A percentile compares a stretch with the other conserved stretches of the same genome.
Evolutionary conservation across 53 echinoderm and acorn worm species (phyloP).

Genomic region (Astropecten irregularis): DNA sequence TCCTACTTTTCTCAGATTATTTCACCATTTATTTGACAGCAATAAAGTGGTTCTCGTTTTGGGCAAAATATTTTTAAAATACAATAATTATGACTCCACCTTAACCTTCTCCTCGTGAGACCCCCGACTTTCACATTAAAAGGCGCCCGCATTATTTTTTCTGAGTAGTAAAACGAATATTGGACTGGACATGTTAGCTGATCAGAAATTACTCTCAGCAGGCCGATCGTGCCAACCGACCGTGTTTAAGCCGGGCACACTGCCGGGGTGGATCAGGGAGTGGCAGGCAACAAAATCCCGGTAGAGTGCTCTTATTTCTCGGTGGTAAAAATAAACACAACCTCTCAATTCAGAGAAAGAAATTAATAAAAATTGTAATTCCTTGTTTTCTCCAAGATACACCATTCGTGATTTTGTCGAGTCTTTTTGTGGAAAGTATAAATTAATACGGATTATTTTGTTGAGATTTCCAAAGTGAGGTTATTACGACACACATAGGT

Average conservation of each 20-base stretch:
- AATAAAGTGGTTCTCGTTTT: neutral
- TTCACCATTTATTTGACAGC: neutral
- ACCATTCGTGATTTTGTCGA: neutral
- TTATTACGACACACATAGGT: too few relatives aligned
- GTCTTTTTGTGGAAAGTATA: neutral
- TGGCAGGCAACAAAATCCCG: neutral
- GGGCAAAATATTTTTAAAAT: neutral
- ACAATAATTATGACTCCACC: neutral
- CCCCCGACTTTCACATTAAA: neutral
- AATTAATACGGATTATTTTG: too few relatives aligned
- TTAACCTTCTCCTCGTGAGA: neutral
- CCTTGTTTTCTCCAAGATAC: neutral
- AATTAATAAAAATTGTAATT: neutral
- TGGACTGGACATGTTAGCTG: neutral
- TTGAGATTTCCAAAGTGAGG: too few relatives aligned
- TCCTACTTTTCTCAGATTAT: neutral
- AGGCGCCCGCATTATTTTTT: neutral
- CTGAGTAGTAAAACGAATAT: neutral
- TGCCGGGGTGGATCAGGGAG: neutral
- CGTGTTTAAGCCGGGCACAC: neutral
- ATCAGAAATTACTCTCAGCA: neutral
- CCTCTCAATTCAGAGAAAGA: too few relatives aligned
- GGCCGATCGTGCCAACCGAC: neutral
- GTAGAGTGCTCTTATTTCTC: neutral
- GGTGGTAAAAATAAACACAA: neutral